These are phyloP conservation scores for Nymphicus hollandicus DNA, from an alignment of 2,113 vertebrate genomes.

Conservation along the genomic window DNA sequence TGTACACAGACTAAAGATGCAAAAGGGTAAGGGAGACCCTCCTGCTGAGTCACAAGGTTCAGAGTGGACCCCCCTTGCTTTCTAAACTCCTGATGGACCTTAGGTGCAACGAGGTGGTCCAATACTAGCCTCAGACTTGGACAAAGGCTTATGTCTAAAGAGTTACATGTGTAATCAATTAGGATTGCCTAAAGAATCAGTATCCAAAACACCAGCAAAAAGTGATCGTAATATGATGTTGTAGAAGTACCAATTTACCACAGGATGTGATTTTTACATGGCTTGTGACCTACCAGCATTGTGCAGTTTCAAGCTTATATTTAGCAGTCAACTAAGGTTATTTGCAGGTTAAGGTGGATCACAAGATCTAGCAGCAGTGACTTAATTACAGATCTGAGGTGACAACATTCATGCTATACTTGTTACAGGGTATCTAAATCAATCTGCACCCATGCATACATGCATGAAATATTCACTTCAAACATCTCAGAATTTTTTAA, in stretches of 20 bases:
- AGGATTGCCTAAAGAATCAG: background rate
- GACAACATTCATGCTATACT: background rate
- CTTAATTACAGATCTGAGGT: background rate
- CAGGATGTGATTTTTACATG: background rate
- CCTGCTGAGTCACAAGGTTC: background rate
- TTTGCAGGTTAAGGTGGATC: background rate
- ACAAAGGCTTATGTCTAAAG: background rate
- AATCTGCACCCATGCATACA: background rate
- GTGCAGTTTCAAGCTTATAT: background rate
- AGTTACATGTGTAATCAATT: background rate
- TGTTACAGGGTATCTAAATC: background rate
- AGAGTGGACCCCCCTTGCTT: background rate
- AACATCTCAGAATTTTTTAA: background rate
- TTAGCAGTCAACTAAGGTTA: background rate
- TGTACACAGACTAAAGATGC: background rate
- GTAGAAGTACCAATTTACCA: background rate
- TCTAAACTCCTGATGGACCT: background rate
- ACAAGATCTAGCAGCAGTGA: background rate
- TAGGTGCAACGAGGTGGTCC: background rate
- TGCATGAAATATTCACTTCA: background rate
- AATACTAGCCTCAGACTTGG: background rate
- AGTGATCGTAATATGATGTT: background rate
- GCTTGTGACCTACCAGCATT: background rate
- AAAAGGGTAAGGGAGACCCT: background rate
- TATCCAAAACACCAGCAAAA: background rate